phyloP scores from a whole-genome alignment of 2,888 invertebrate genomes.

The Parochlus steinenii region DNA sequence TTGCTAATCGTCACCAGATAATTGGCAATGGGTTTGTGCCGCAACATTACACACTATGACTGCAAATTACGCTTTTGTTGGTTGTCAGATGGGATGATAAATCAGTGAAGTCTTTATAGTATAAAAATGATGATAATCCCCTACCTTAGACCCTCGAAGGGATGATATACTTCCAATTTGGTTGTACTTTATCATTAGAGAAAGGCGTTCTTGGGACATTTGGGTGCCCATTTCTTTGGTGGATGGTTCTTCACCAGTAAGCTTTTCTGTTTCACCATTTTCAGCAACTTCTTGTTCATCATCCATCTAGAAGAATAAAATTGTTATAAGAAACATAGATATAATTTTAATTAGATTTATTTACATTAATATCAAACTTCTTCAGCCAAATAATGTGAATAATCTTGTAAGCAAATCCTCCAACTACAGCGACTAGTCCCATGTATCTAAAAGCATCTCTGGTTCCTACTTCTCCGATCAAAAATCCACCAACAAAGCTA shows the following conservation, averaged over 20 bases:
- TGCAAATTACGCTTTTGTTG: too few relatives aligned
- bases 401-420: constrained; percentile 51
- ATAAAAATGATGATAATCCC: constrained; percentile 20
- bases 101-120: not conserved
- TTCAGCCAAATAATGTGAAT: constrained; percentile 57
- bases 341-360: not conserved
- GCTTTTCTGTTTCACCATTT: constrained; percentile 43
- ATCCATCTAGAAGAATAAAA: constrained; percentile 2
- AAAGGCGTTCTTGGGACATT: constrained; percentile 53
- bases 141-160: constrained; percentile 42
- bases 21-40: too few relatives aligned
- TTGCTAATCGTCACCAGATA: too few relatives aligned
- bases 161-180: constrained; percentile 60
- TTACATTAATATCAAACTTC: constrained; percentile 32
- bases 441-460: constrained; percentile 62
- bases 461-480: constrained; percentile 59
- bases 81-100: too few relatives aligned
- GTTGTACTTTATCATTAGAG: constrained; percentile 58
- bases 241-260: constrained; percentile 39
- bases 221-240: constrained; percentile 52
- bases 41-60: too few relatives aligned
- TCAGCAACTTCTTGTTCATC: constrained; percentile 29
- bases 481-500: constrained; percentile 60
- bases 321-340: not conserved
- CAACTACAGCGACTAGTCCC: constrained; percentile 47